Percentiles rank a stretch among this genome's conserved stretches.
Conservation (phyloP, 2,888 invertebrate genomes). For the Iselma pallidipennis region DNA sequence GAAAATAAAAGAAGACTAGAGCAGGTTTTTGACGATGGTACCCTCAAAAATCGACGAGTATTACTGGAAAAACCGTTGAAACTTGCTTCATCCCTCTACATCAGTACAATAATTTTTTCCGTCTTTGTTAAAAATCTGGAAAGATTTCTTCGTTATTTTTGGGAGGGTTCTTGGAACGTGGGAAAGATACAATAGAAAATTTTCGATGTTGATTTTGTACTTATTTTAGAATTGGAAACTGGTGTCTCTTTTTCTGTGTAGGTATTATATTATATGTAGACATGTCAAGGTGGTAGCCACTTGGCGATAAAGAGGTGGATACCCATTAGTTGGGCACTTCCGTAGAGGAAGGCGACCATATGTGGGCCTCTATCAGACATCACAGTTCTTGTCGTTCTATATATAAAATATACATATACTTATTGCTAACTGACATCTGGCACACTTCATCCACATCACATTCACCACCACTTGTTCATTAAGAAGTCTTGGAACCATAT, state of each 20-base stretch:
- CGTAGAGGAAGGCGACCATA: conserved; percentile 37
- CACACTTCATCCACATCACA: conserved; percentile 19
- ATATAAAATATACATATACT: neutral
- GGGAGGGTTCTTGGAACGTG: neutral
- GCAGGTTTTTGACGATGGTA: neutral
- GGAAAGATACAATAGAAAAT: neutral
- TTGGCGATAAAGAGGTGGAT: conserved; percentile 17
- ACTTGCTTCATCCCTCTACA: neutral
- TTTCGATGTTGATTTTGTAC: neutral
- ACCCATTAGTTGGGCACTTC: conserved; percentile 32
- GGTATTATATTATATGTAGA: neutral
- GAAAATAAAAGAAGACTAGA: neutral
- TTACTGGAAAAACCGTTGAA: neutral
- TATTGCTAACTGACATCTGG: conserved; percentile 18
- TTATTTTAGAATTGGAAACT: neutral
- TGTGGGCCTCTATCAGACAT: conserved; percentile 26
- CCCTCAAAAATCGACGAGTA: neutral
- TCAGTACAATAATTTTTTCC: too few relatives aligned
- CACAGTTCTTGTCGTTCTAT: neutral
- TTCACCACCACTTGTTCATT: conserved; percentile 1
- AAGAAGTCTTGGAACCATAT: neutral
- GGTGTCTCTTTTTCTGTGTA: neutral
- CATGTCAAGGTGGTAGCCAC: conserved; percentile 14
- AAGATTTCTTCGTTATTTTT: neutral
- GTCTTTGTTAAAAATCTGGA: neutral